Base-by-base conservation (phyloP, 2,113 vertebrate species). In the Spilogale gracilis region DNA sequence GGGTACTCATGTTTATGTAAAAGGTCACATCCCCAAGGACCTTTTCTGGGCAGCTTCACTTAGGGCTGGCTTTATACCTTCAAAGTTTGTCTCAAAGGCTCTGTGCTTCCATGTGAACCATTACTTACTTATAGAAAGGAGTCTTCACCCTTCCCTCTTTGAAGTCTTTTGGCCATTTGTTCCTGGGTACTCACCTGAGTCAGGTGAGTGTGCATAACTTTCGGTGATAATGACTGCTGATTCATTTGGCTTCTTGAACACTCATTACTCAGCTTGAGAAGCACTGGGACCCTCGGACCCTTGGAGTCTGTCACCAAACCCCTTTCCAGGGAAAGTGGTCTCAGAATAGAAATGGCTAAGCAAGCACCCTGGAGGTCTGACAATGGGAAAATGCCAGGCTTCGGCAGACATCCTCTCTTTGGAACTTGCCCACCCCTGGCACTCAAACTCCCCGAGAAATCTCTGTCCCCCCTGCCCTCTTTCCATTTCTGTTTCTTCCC, bases 361-460 rank as follows among this genome's bases (percentile, higher is more conserved):
- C 17, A 43, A 38, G 27, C 23, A 43, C 20, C 8, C 67, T 91
- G 20, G 74, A 58, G 20, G 2, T n/a, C 54, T 65, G 18, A 43
- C 45, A 54, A 0, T 25, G 23, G 9, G 13, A 9, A 20, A 38
- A 5, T 18, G 23, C n/a, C 0, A 9, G 6, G 0, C 11, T 16
- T 45, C 32, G 27, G 5, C 21, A 63, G 17, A 8, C 16, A 43
- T 32, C 21, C 38, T 50, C 13, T 32, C 76, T 45, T 54, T 10
- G 20, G 10, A n/a, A 20, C 16, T 30, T 52, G 54, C 25, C n/a
- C 56, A 11, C 43, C 30, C 13, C 69, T 48, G 0, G 0, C 16
- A 67, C 23, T 71, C 23, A 8, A 8, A n/a, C 25, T 69, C 60
- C 61, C 50, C 58, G 5, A 93, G 48, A 76, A 56, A 13, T 20